Base-by-base conservation (phyloP, 2,797 vertebrate genomes). In the Linurgus olivaceus region DNA sequence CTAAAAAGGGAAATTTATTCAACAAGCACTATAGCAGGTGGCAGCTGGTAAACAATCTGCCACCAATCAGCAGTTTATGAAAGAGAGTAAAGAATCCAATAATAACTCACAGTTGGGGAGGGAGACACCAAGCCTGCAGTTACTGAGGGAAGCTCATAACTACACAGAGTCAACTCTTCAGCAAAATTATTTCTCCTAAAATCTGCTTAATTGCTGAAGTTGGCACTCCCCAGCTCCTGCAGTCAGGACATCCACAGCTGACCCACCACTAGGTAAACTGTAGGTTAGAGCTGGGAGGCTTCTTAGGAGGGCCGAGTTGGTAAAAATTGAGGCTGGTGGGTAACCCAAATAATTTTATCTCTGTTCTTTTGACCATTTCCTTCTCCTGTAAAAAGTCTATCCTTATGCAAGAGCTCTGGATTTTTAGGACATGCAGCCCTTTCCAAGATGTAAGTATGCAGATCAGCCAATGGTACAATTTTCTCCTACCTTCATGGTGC, bases 41-140 rank as follows among this genome's bases (percentile, higher is more conserved):
- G 95, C 96, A 97, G 96, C 96, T 97, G 96, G 91, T 95, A 95
- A 95, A 97, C 96, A 97, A 96, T 97, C 96, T 97, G 96, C 95
- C 96, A 97, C 96, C 96, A 96, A 97, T 97, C 96, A 97, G 96
- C 96, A 97, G 91, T 96, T 97, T 96, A 96, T 96, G 96, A 96
- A 96, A 95, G 94, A 93, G 94, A 96, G 95, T 95, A 94, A 96
- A 96, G 95, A 95, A 96, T 96, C 94, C 95, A 96, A 88, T 96
- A 97, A 96, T 94, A 96, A 97, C 94, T 95, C 94, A 94, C 94
- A 94, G 87, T 95, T 17, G 25, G 91, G 89, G 91, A 91, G 85
- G 96, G 87, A 96, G 90, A 94, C 89, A 94, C 95, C 13, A 18
- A 94, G 95, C 82, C 85, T 88, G 94, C 80, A 94, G 87, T 94